phyloP scores from a whole-genome alignment of 1,140 invertebrate species.

The Aphelinus atriplicis region DNA sequence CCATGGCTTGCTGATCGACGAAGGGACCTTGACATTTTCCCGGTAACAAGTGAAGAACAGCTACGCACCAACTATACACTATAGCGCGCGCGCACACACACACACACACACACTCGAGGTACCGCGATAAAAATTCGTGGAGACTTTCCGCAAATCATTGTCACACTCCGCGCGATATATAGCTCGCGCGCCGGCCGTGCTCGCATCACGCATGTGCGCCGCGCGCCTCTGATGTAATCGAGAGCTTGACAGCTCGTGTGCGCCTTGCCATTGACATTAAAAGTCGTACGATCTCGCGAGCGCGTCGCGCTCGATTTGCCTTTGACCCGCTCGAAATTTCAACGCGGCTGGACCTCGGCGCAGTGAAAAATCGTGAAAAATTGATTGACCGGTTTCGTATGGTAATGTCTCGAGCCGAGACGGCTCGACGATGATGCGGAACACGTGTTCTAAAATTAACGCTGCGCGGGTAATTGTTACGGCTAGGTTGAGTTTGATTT shows the following conservation, averaged over 20 bases:
- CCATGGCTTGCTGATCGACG: neutral
- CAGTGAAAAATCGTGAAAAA: neutral
- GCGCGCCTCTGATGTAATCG: constrained; percentile 5
- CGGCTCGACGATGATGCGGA: neutral
- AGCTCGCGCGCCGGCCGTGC: neutral
- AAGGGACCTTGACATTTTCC: neutral
- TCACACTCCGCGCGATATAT: neutral
- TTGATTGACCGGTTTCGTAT: neutral
- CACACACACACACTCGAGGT: neutral
- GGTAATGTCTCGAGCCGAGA: neutral
- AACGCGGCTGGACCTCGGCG: neutral
- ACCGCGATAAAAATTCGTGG: neutral
- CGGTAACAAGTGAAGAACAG: neutral
- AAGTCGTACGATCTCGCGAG: constrained; percentile 6
- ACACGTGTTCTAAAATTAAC: neutral
- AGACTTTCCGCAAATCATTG: constrained; percentile 17
- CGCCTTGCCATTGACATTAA: neutral
- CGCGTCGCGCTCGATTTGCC: neutral
- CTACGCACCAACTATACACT: neutral
- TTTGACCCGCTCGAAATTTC: neutral
- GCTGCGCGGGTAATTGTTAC: too few species aligned
- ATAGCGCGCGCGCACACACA: neutral
- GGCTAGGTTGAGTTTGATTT: too few species aligned
- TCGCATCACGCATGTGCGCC: neutral
- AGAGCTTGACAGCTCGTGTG: neutral